Evolutionary conservation across 2,797 vertebrate genomes (phyloP).

Genomic region (Acipenser transmontanus): DNA sequence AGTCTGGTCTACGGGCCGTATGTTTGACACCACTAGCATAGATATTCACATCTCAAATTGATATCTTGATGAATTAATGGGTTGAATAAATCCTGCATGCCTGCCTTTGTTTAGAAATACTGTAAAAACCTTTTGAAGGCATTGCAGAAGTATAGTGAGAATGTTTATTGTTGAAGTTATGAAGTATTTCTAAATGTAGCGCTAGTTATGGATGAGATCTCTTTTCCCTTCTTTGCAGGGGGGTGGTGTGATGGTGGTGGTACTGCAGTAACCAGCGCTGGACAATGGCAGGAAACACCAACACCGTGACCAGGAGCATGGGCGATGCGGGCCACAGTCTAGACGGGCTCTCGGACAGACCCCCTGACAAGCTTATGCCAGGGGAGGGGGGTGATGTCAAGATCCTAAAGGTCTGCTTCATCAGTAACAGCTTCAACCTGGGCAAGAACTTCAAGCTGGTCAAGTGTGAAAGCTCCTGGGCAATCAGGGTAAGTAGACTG

Average conservation of each 20-base stretch:
- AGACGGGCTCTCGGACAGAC: conserved; percentile 35
- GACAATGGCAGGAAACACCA: conserved; percentile 64
- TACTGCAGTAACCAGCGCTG: conserved; percentile 20
- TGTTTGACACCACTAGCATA: too few species aligned
- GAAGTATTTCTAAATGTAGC: too few species aligned
- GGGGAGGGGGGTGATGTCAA: conserved; percentile 68
- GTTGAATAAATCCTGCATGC: too few species aligned
- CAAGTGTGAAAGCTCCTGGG: conserved; percentile 81
- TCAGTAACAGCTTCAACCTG: conserved; percentile 81
- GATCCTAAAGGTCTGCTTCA: conserved; percentile 94
- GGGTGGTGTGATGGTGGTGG: neutral
- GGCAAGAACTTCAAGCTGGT: conserved; percentile 95
- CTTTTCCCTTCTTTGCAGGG: neutral
- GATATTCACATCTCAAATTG: too few species aligned
- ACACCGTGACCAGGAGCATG: conserved; percentile 59
- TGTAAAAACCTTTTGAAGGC: too few species aligned
- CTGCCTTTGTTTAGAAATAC: too few species aligned
- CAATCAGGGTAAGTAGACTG: conserved; percentile 64
- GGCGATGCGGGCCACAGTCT: conserved; percentile 36
- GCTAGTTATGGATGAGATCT: too few species aligned
- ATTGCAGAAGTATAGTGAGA: too few species aligned
- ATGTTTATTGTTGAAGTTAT: too few species aligned
- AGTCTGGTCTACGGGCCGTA: too few species aligned
- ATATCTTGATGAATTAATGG: too few species aligned
- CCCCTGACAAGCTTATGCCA: conserved; percentile 8